Conservation (phyloP, 2,113 vertebrate genomes). For the Microcebus jonahi region DNA sequence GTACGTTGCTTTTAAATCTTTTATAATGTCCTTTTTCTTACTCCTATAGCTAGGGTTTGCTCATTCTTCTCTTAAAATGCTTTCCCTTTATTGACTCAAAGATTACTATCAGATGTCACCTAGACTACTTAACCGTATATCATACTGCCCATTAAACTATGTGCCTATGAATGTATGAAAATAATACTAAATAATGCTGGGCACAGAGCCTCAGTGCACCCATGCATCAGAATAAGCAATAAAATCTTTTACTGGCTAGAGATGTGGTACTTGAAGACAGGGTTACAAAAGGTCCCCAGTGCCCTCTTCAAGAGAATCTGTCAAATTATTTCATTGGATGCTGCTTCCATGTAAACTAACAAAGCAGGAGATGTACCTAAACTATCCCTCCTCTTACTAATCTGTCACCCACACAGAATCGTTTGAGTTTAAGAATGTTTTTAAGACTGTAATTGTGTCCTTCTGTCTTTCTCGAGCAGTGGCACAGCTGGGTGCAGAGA, state of each 20-base stretch:
- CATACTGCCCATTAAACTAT: conserved; percentile 69
- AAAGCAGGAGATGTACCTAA: background rate
- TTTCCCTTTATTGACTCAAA: conserved; percentile 75
- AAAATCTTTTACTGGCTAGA: conserved; percentile 61
- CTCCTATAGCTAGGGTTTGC: conserved; percentile 42
- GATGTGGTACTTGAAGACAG: conserved; percentile 42
- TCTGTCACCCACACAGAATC: conserved; percentile 23
- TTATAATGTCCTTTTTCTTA: conserved; percentile 69
- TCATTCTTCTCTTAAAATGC: conserved; percentile 68
- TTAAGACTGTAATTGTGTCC: conserved; percentile 38
- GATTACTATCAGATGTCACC: conserved; percentile 73
- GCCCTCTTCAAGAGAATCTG: conserved; percentile 44
- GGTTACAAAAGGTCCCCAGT: conserved; percentile 49
- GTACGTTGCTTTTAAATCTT: conserved; percentile 74
- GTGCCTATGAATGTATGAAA: conserved; percentile 66
- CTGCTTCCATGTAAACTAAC: conserved; percentile 4
- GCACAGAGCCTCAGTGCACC: conserved; percentile 52
- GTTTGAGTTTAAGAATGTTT: conserved; percentile 37
- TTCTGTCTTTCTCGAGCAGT: conserved; percentile 45
- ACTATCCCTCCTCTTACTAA: background rate
- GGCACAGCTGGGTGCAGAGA: background rate
- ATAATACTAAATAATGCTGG: conserved; percentile 70
- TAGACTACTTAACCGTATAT: conserved; percentile 51
- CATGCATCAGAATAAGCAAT: conserved; percentile 68
- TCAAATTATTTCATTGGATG: conserved; percentile 49